Base-by-base conservation (phyloP, 2,888 invertebrate species). In the Drosophila picticornis region DNA sequence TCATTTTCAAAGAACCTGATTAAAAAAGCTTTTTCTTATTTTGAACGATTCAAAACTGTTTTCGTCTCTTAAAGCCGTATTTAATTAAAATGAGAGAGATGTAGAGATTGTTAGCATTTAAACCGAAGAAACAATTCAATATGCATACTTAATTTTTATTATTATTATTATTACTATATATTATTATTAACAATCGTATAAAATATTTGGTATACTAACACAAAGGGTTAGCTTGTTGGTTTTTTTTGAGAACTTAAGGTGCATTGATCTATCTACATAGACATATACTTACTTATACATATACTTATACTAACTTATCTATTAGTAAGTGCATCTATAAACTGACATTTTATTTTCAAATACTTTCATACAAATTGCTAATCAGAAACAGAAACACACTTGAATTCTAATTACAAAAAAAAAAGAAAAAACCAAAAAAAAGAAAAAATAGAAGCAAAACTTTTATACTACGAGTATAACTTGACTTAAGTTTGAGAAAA, bases 41-140 rank as follows among this genome's bases (percentile, higher is more conserved):
- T 72, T 43, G 50, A 52, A 29, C 59, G 63, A 48, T 52, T 25
- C 51, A 1, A 7, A 43, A 51, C 63, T 48, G 66, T 25, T 57
- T 53, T 57, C 13, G 55, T 31, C 38, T 55, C n/a, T 31, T 29
- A 27, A 60, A 43, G 51, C 34, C 36, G 58, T 53, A 60, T 61
- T 61, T 69, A 46, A 61, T 50, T 59, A 63, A 69, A 75, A 84
- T 76, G 89, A 88, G 87, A 88, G 87, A 88, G 87, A 88, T 63
- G 87, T 88, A 88, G 87, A 89, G 89, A 88, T 88, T 88, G 87
- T 83, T 89, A 88, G 89, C 78, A 80, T 81, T 87, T 83, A 88
- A 88, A 79, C 72, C 52, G 46, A 81, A 71, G 67, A 74, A 81
- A 72, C 48, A 70, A 63, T 72, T 58, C 38, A 63, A 70, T 60